Evolutionary conservation across 2,797 vertebrate species (phyloP).

Genomic region (Propithecus deckenii): DNA sequence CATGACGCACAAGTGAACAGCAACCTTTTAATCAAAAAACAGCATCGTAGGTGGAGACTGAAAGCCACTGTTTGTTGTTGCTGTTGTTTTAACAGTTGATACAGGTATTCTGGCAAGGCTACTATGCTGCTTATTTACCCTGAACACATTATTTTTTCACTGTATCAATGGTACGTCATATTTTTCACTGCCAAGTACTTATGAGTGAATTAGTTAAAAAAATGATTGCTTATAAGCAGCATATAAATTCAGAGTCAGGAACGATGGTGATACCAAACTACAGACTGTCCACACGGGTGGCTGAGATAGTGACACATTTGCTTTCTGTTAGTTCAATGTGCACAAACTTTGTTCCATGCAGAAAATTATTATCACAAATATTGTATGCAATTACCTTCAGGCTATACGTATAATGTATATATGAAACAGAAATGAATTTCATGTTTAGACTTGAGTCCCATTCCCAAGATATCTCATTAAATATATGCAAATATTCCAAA

Average conservation of each 20-base stretch:
- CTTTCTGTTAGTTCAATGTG: background rate
- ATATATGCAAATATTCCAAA: background rate
- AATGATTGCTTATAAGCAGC: background rate
- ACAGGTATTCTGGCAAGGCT: background rate
- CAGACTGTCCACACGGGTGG: background rate
- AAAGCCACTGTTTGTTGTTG: background rate
- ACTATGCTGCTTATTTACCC: background rate
- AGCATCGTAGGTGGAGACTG: background rate
- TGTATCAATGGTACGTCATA: background rate
- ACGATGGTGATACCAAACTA: background rate
- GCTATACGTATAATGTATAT: background rate
- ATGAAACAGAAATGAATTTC: background rate
- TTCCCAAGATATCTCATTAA: background rate
- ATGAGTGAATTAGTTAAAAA: background rate
- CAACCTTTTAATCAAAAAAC: background rate
- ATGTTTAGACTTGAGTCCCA: background rate
- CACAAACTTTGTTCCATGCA: background rate
- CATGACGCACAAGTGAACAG: background rate
- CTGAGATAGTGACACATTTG: background rate
- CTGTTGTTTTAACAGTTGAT: background rate
- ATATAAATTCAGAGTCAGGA: background rate
- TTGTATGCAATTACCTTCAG: background rate
- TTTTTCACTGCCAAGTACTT: background rate
- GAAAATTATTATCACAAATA: background rate
- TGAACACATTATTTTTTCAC: background rate